Evolutionary conservation across 2,797 vertebrate genomes (phyloP), one percentile per base, ranked within the genome.

Genomic region (Leptodactylus fallax): DNA sequence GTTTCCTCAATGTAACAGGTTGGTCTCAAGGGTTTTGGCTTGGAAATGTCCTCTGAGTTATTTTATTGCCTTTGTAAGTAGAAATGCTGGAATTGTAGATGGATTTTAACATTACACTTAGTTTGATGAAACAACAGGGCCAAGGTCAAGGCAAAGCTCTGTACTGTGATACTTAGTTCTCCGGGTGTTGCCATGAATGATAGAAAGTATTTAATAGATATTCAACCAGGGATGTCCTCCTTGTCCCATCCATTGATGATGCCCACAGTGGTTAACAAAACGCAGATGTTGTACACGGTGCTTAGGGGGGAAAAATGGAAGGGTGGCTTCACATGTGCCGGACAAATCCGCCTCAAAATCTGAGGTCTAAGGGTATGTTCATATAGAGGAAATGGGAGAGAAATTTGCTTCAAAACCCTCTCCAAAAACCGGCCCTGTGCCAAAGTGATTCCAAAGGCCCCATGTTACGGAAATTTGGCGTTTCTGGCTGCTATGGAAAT

Each of bases 31-130:
- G 25, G 67, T 71, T 25, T n/a, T 45, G 58, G 17, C 27, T 80
- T 58, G 17, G 17, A 21, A 60, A 4, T n/a, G 60, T 47, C 21
- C 58, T 19, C 58, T 61, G 36, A 47, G 60, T 65, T 13, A 17
- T 19, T 49, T 80, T 63, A 63, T 81, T 65, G 79, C 45, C 58
- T 81, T 81, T 81, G 60, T 56, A 17, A 78, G 74, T 21, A 58
- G 79, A n/a, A 36, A 14, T 63, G 79, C 6, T 63, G 79, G 11
- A n/a, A 23, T 16, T 25, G 11, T 23, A 11, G 17, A 45, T 36
- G 36, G 16, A 45, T 80, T 60, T 60, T 60, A 60, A 21, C 58
- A 61, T 60, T 45, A 61, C 56, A 80, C 56, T 79, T 79, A 80
- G 21, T 49, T 63, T 81, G 49, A 65, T 81, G 79, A 49, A 36